Evolutionary conservation across 2,888 invertebrate genomes (phyloP).

Genomic region (Cosmorhoe ocellata): DNA sequence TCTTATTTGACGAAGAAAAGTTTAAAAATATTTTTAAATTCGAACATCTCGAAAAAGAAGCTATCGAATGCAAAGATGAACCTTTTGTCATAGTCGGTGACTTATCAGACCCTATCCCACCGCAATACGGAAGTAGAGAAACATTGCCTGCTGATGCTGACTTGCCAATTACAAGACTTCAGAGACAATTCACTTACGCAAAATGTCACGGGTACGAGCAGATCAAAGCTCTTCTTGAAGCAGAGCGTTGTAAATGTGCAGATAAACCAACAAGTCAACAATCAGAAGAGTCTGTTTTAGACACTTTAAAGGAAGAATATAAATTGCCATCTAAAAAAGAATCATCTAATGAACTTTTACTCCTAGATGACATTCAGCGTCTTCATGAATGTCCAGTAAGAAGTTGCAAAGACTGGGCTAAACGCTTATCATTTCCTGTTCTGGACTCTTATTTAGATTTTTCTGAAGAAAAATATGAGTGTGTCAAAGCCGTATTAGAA

Average conservation of each 20-base stretch:
- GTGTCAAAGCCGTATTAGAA: slow-evolving; percentile 55
- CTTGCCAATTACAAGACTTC: slow-evolving; percentile 57
- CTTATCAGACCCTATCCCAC: slow-evolving; percentile 48
- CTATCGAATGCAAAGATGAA: slow-evolving; percentile 48
- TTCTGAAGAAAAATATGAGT: slow-evolving; percentile 61
- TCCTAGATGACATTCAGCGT: slow-evolving; percentile 53
- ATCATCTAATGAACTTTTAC: slow-evolving; percentile 55
- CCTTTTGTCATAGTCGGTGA: slow-evolving; percentile 66
- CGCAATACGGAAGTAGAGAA: slow-evolving; percentile 62
- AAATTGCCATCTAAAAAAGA: slow-evolving; percentile 34
- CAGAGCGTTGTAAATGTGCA: slow-evolving; percentile 59
- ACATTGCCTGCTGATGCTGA: slow-evolving; percentile 61
- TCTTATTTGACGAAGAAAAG: slow-evolving; percentile 53
- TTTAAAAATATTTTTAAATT: slow-evolving; percentile 53
- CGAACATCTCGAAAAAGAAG: slow-evolving; percentile 34
- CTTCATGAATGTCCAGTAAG: slow-evolving; percentile 51
- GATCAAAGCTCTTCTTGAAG: slow-evolving; percentile 57
- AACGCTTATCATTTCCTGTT: slow-evolving; percentile 50
- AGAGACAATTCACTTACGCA: slow-evolving; percentile 66
- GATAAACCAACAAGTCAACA: slow-evolving; percentile 26
- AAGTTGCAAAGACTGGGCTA: slow-evolving; percentile 48
- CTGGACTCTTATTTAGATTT: slow-evolving; percentile 61
- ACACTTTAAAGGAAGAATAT: slow-evolving; percentile 15
- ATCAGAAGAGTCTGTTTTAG: slow-evolving; percentile 5
- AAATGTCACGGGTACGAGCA: slow-evolving; percentile 67